Base-by-base conservation (phyloP, 1,140 invertebrate species). In the Odontomachus brunneus region DNA sequence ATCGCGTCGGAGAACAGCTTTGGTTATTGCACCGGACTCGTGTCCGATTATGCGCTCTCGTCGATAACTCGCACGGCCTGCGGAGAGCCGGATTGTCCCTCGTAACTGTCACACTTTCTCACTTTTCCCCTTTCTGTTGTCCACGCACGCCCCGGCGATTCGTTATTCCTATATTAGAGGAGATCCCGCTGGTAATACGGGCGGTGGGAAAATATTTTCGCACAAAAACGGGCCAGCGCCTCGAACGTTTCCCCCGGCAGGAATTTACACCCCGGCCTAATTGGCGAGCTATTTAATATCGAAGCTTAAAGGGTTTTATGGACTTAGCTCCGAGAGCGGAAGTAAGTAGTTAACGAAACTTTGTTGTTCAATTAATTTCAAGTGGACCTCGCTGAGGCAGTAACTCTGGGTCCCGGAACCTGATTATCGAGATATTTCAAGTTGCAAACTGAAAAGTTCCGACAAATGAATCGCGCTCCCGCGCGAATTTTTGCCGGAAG, bases 251-350 rank as follows among this genome's bases (percentile, higher is more conserved):
- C 29, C 48, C 51, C 44, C 57, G 7, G 65, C 24, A 48, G 1
- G 38, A 80, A 71, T 57, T 80, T 57, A 29, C 29, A 76, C 15
- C 24, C 14, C n/a, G 14, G 7, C 67, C 57, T 80, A 80, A 80
- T 80, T 80, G 75, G 51, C 51, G 65, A 80, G 65, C 24, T 80
- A 80, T 80, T 80, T 80, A 69, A 80, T 80, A 80, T 80, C 38
- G 33, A 59, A 80, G 51, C 63, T 69, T 80, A 69, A 80, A 55
- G 51, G 65, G 57, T 80, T 80, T 80, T 71, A 33, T 11, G 53
- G 65, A 57, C 75, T 69, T 55, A 78, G 65, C 75, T 19, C 60
- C 33, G 66, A 57, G 22, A 57, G 51, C 65, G 65, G n/a, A 38
- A n/a, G 38, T 49, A 51, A 24, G 44, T 69, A 69, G 22, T 22